These are phyloP conservation scores for Caenorhabditis japonica DNA, from an alignment of 2,888 invertebrate species.

Conservation along the genomic window DNA sequence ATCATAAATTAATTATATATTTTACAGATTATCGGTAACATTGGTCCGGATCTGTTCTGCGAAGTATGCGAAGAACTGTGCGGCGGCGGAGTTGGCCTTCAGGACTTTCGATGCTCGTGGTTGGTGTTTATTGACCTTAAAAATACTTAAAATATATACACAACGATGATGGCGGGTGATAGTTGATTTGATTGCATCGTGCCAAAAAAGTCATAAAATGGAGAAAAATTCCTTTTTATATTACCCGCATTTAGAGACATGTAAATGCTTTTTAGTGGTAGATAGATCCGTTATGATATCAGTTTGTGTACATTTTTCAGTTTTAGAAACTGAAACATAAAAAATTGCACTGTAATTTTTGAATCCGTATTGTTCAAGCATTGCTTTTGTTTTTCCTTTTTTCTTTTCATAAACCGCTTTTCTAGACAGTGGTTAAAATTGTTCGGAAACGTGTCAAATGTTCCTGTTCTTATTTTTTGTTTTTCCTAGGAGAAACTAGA, in stretches of 20 bases:
- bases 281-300: no score
- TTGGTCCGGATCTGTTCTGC: conserved; percentile 65
- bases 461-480: neutral
- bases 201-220: conserved; percentile 24
- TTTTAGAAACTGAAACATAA: neutral
- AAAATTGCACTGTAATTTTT: neutral
- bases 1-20: no score
- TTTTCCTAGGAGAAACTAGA: neutral
- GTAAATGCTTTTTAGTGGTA: no score
- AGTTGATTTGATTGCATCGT: conserved; percentile 1
- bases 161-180: no score
- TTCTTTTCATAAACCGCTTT: conserved; percentile 17
- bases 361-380: neutral
- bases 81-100: conserved; percentile 62
- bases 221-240: neutral
- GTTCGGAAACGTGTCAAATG: neutral
- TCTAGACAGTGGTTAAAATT: neutral
- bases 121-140: conserved; percentile 26
- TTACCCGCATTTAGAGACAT: no score
- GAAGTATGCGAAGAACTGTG: conserved; percentile 66
- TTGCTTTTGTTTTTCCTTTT: conserved; percentile 1
- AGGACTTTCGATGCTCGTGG: conserved; percentile 66
- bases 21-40: conserved; percentile 63
- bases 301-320: no score
- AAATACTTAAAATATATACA: conserved; percentile 12